Evolutionary conservation across 2,797 vertebrate genomes (phyloP), one percentile per base, ranked within the genome.

Genomic region (Botia kubotai): DNA sequence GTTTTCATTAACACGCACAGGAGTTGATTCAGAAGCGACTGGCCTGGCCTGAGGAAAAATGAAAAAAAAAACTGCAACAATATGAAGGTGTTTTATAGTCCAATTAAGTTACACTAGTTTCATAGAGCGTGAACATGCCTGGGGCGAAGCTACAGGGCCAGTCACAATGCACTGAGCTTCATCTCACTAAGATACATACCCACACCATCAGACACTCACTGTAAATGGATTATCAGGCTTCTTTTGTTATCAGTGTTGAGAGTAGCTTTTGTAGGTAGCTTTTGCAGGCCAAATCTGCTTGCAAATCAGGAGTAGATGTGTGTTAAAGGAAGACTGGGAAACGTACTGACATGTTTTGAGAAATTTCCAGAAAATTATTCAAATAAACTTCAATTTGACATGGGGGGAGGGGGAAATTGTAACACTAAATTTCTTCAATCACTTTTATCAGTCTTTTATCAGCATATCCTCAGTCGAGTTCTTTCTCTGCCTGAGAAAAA

Each of bases 21-120:
- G 36, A 62, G 36, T 69, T 84, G 84, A 78, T 83, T 70, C 53
- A 3, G 48, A 72, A 90, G 90, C 86, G 92, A 90, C 89, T 89
- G 85, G 86, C 89, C 86, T 86, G 81, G 77, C 82, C 72, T 62
- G 82, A 46, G 21, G 67, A 53, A 55, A 72, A 50, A 58, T n/a
- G 46, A 14, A 82, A 75, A 82, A 57, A 68, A 66, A 29, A 11
- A 11, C 84, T 84, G 86, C 90, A 88, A 89, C 90, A 92, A 91
- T 80, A 82, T 84, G 91, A 89, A 91, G 92, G 92, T 93, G 86
- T 93, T 94, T 94, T 88, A 92, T 87, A 87, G 91, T 90, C 93
- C 92, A 93, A 92, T 93, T 94, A 93, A 92, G 90, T 91, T 91
- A 92, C 93, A 90, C 90, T 89, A 89, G 88, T 92, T 92, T 94